Percentiles rank a stretch among this genome's conserved stretches.
Evolutionary conservation across 2,113 vertebrate species (phyloP).

Genomic region (Aldabrachelys gigantea): DNA sequence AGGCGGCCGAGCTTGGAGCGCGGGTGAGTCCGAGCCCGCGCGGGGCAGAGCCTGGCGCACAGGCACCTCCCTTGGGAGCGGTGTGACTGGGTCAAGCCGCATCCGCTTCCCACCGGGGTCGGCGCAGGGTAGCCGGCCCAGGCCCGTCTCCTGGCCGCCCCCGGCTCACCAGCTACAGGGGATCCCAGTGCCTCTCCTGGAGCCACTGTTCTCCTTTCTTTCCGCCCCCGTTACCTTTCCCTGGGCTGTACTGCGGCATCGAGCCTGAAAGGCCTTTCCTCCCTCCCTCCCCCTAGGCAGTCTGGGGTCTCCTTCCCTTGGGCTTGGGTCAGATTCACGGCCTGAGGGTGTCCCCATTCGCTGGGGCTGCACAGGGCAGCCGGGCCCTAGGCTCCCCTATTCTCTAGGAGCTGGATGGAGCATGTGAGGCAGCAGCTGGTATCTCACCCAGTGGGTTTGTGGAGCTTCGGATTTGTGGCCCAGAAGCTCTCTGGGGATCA

Average conservation of each 20-base stretch:
- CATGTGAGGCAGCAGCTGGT: not conserved
- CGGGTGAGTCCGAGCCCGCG: slow-evolving; percentile 6
- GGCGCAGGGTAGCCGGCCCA: not conserved
- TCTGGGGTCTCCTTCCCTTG: not conserved
- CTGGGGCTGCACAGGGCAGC: too few relatives aligned
- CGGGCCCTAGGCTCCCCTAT: too few relatives aligned
- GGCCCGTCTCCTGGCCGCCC: not conserved
- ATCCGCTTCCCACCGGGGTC: not conserved
- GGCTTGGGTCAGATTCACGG: not conserved
- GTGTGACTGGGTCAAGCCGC: not conserved
- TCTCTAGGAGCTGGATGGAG: not conserved
- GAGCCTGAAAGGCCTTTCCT: not conserved
- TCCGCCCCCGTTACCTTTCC: not conserved
- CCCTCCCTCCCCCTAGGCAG: not conserved
- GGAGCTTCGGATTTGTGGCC: not conserved
- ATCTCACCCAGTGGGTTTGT: too few relatives aligned
- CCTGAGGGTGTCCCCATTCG: not conserved
- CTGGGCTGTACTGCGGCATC: rapidly evolving
- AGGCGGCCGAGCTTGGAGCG: not conserved
- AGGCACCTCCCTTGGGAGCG: not conserved
- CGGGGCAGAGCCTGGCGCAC: too few relatives aligned
- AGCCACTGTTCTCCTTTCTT: not conserved
- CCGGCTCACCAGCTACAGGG: not conserved
- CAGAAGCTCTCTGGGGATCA: not conserved
- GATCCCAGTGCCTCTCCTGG: not conserved